A percentile compares a stretch with the other conserved stretches of the same genome.
Evolutionary conservation across 2,888 invertebrate species (phyloP).

Genomic region (Andrena bicolor): DNA sequence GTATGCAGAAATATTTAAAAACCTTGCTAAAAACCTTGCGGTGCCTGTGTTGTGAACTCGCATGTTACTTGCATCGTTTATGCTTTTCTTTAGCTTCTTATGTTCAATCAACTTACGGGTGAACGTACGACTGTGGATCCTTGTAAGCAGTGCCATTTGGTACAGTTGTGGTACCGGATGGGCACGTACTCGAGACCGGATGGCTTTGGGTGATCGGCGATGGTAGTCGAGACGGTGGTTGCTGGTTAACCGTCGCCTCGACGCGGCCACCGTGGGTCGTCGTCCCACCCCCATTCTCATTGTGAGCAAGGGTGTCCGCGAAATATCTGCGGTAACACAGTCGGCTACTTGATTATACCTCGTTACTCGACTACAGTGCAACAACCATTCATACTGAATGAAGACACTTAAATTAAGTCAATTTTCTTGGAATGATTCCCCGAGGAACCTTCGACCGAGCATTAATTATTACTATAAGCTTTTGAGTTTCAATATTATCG

Average conservation of each 20-base stretch:
- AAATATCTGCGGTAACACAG: slow-evolving; percentile 83
- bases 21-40: not conserved
- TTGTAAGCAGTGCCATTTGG: slow-evolving; percentile 80
- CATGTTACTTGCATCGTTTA: not conserved
- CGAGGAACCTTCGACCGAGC: no score
- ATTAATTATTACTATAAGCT: no score
- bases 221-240: slow-evolving; percentile 75
- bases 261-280: slow-evolving; percentile 73
- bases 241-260: slow-evolving; percentile 73
- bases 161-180: slow-evolving; percentile 77
- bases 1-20: not conserved
- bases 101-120: slow-evolving; percentile 79
- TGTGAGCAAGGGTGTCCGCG: slow-evolving; percentile 86
- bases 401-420: no score
- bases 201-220: slow-evolving; percentile 79
- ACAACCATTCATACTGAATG: no score
- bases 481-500: no score
- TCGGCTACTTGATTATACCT: not conserved
- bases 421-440: not conserved
- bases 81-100: not conserved
- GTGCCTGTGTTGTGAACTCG: not conserved
- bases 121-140: slow-evolving; percentile 82
- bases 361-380: not conserved
- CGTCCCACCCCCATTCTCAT: slow-evolving; percentile 82
- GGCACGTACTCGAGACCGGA: slow-evolving; percentile 77